These are phyloP conservation scores for Drosophila subquinaria DNA, from an alignment of 2,888 invertebrate genomes.

Conservation along the genomic window DNA sequence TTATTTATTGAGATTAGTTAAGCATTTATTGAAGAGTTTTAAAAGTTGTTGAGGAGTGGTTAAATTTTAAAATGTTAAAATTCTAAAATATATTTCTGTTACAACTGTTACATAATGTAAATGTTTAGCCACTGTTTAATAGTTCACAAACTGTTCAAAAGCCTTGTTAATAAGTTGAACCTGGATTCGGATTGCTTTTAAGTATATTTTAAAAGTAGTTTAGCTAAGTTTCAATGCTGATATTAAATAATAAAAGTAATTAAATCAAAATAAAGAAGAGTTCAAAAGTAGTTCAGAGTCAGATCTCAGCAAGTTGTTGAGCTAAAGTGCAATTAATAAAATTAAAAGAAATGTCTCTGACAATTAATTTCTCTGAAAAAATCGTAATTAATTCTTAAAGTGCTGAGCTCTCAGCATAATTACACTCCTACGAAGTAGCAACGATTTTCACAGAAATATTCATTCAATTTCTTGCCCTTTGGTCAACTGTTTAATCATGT, in stretches of 20 bases:
- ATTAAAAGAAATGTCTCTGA: not conserved
- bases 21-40: not conserved
- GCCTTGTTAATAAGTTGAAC: not conserved
- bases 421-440: not conserved
- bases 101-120: not conserved
- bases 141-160: not conserved
- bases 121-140: not conserved
- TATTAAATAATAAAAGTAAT: too few relatives aligned
- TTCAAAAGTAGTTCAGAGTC: not conserved
- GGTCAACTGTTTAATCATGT: conserved; percentile 9
- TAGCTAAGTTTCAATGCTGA: not conserved
- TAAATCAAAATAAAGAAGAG: not conserved
- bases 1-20: not conserved
- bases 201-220: not conserved
- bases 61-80: not conserved
- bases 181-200: not conserved
- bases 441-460: not conserved
- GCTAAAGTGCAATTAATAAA: not conserved
- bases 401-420: not conserved
- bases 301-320: not conserved
- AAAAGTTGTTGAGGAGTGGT: not conserved
- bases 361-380: not conserved
- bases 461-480: not conserved
- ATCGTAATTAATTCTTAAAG: conserved; percentile 3
- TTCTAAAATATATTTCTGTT: not conserved